These are phyloP conservation scores for Drosophila lutescens DNA, from an alignment of 2,888 invertebrate species.

Conservation along the genomic window DNA sequence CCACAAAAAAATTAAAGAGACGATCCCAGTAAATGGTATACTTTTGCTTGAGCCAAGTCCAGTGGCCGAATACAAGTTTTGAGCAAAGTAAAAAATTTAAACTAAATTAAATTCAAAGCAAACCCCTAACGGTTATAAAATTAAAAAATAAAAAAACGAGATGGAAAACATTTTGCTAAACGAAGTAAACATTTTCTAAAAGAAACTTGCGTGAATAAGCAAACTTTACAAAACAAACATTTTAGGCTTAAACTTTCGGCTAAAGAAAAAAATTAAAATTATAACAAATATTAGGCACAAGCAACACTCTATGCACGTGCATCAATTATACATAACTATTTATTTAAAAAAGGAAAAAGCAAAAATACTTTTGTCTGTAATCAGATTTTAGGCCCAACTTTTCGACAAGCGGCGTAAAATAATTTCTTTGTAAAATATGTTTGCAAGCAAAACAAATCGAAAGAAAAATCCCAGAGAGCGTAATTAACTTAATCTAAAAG, in stretches of 20 bases:
- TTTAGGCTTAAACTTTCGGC: constrained; percentile 79
- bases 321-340: constrained; percentile 60
- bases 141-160: constrained; percentile 28
- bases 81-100: constrained; percentile 32
- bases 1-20: constrained; percentile 30
- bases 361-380: constrained; percentile 39
- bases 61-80: constrained; percentile 41
- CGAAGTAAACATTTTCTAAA: constrained; percentile 58
- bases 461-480: constrained; percentile 47
- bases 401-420: constrained; percentile 78
- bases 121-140: constrained; percentile 71
- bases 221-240: constrained; percentile 51
- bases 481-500: constrained; percentile 58
- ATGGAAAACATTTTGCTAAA: constrained; percentile 47
- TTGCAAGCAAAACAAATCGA: constrained; percentile 46
- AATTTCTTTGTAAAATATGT: constrained; percentile 83
- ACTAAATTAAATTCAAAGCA: constrained; percentile 52
- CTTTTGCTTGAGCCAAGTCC: constrained; percentile 66
- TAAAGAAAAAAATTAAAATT: constrained; percentile 58
- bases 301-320: constrained; percentile 42
- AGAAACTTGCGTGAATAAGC: constrained; percentile 60
- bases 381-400: constrained; percentile 69
- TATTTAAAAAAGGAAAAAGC: constrained; percentile 50
- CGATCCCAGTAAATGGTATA: constrained; percentile 60
- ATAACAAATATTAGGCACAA: constrained; percentile 40